Conservation (phyloP, 2,888 invertebrate genomes). For the Eulithis testata region DNA sequence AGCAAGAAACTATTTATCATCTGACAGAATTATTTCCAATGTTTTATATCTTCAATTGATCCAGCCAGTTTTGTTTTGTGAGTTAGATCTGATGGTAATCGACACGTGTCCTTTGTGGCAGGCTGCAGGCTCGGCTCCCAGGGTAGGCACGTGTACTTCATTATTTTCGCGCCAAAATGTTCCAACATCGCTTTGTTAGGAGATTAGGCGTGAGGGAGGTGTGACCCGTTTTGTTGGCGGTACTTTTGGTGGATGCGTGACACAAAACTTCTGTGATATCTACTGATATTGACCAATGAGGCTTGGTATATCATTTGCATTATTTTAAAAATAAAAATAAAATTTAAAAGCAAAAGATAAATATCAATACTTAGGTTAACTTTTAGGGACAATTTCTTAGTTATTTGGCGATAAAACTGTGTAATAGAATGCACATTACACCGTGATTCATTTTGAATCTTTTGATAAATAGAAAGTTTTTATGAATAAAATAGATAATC, state of each 20-base stretch:
- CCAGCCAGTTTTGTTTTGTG: slow-evolving; percentile 59
- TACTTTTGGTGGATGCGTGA: slow-evolving; percentile 35
- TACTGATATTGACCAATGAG: background rate
- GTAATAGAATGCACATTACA: too few relatives aligned
- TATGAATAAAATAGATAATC: too few relatives aligned
- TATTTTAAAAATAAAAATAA: background rate
- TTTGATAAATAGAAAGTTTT: too few relatives aligned
- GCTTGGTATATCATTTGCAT: background rate
- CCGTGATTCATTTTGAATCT: too few relatives aligned
- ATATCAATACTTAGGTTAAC: too few relatives aligned
- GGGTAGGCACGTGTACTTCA: slow-evolving; percentile 77
- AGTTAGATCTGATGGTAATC: slow-evolving; percentile 70
- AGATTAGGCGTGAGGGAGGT: slow-evolving; percentile 79
- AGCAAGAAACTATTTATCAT: slow-evolving; percentile 30
- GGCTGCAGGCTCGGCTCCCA: slow-evolving; percentile 41
- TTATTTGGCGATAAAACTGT: too few relatives aligned
- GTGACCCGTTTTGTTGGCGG: slow-evolving; percentile 44
- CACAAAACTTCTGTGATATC: slow-evolving; percentile 33
- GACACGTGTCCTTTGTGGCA: slow-evolving; percentile 67
- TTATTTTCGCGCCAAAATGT: slow-evolving; percentile 84
- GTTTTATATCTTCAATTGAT: slow-evolving; percentile 37
- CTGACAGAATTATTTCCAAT: slow-evolving; percentile 29
- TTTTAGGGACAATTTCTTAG: too few relatives aligned
- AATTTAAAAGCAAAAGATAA: too few relatives aligned
- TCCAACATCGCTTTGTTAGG: slow-evolving; percentile 80